Base-by-base conservation (phyloP, 2,113 vertebrate species). In the Corythaixoides concolor region DNA sequence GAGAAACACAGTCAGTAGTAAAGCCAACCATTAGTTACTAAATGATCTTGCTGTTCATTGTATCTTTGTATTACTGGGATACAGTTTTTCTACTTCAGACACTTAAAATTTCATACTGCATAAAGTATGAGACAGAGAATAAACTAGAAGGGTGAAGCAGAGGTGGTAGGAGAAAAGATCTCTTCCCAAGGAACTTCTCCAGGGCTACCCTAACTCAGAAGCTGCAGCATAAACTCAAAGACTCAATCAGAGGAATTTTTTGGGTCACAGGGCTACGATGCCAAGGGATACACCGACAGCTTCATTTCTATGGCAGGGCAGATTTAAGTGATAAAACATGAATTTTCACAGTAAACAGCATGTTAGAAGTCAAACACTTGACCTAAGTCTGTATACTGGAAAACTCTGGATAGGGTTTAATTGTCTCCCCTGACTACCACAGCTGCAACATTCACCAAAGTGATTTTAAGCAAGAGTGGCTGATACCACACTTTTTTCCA, bases 131-230 rank as follows among this genome's bases (percentile, higher is more conserved):
- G 59, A 49, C 8, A 12, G 11, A 50, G 37, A 28, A 33, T 23
- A 35, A 63, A 28, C 2, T 3, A n/a, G 18, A 59, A n/a, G 80
- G 80, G 49, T 8, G 53, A 59, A n/a, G 53, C 21, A 59, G 27
- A 64, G 23, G 22, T 8, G 33, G 39, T 13, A 59, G 52, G 3
- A 63, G 53, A 55, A 56, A 24, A 12, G 9, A 37, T 6, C 19
- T 64, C 23, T 56, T 28, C 37, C 27, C 22, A 47, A 8, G 37
- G 33, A 85, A 33, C 5, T 2, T 4, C 35, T 53, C 33, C 37
- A 21, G 56, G 14, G 8, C 8, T 30, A 28, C 4, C 23, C 47
- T 28, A 3, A 37, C 0, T 1, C 19, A 27, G 62, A 33, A 32
- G 23, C 21, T 56, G 4, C n/a, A 13, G 22, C 37, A 19, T 3